These are phyloP conservation scores for Mythimna albipuncta DNA, from an alignment of 2,888 invertebrate genomes.

Conservation along the genomic window DNA sequence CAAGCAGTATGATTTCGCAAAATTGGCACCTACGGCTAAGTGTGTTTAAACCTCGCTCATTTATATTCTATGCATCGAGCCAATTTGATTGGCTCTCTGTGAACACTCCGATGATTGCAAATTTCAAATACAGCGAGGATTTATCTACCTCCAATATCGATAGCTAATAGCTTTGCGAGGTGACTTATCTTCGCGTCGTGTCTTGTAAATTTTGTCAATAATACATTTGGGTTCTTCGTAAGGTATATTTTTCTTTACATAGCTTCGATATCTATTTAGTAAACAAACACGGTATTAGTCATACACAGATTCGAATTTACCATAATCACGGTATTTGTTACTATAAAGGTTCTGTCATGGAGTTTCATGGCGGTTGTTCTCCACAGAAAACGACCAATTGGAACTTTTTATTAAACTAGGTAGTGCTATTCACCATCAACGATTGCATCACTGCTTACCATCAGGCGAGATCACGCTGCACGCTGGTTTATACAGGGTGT, in stretches of 20 bases:
- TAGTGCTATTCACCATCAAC: too few species aligned
- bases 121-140: conserved; percentile 67
- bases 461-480: too few species aligned
- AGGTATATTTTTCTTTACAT: conserved; percentile 5
- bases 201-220: conserved; percentile 6
- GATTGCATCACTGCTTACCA: too few species aligned
- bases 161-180: conserved; percentile 45
- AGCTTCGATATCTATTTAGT: background rate
- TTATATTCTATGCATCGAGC: conserved; percentile 76
- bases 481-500: too few species aligned
- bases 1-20: conserved; percentile 69
- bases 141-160: conserved; percentile 57
- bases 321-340: background rate
- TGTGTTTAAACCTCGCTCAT: conserved; percentile 71
- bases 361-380: too few species aligned
- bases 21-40: conserved; percentile 70
- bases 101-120: conserved; percentile 74
- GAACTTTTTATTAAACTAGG: too few species aligned
- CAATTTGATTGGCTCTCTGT: conserved; percentile 75
- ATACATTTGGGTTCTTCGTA: background rate
- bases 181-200: conserved; percentile 22
- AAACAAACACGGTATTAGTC: background rate
- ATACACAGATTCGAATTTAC: background rate
- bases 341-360: background rate
- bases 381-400: too few species aligned